These are phyloP conservation scores for Trichonephila inaurata DNA, from an alignment of 1,140 invertebrate genomes.

Conservation along the genomic window DNA sequence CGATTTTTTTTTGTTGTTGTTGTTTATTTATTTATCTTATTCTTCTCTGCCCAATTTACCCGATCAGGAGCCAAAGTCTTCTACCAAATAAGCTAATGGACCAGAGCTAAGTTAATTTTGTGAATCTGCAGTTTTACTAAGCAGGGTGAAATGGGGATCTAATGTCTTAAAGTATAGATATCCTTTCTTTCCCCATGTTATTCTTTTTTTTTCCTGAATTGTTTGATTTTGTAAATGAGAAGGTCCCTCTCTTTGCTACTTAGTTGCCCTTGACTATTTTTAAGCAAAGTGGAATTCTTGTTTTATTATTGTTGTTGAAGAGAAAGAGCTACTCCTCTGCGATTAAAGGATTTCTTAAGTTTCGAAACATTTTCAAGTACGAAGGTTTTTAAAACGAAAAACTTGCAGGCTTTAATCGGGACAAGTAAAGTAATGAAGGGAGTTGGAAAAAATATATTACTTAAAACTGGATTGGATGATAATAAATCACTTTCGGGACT, in stretches of 20 bases:
- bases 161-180: background rate
- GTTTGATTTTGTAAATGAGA: slow-evolving; percentile 12
- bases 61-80: background rate
- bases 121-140: slow-evolving; percentile 17
- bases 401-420: too few relatives aligned
- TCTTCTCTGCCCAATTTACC: background rate
- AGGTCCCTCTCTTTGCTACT: background rate
- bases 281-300: background rate
- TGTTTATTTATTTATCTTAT: background rate
- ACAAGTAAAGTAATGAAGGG: too few relatives aligned
- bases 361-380: too few relatives aligned
- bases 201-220: background rate
- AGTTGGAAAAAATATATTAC: too few relatives aligned
- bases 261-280: background rate
- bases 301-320: too few relatives aligned
- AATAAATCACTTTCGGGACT: too few relatives aligned
- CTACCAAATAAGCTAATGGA: slow-evolving; percentile 17
- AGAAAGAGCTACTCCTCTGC: too few relatives aligned
- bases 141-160: background rate
- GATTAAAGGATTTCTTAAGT: too few relatives aligned
- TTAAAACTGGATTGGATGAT: too few relatives aligned
- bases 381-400: too few relatives aligned
- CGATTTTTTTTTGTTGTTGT: background rate
- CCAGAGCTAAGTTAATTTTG: slow-evolving; percentile 6
- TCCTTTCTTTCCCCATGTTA: background rate